These are phyloP conservation scores for Drosophila littoralis DNA, from an alignment of 1,140 invertebrate genomes.

Conservation along the genomic window DNA sequence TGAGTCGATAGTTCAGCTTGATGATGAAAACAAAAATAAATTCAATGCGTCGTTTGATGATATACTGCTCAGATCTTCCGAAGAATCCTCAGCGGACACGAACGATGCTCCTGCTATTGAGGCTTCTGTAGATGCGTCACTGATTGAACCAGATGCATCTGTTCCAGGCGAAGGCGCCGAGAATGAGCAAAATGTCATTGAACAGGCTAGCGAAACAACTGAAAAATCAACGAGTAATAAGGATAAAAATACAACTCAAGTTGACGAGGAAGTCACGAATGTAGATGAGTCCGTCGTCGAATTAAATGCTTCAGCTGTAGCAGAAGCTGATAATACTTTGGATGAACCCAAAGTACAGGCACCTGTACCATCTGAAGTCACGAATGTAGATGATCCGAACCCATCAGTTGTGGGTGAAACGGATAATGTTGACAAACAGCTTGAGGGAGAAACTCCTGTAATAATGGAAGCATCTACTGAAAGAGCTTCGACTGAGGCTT, in stretches of 20 bases:
- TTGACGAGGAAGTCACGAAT: not conserved
- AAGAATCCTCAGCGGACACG: not conserved
- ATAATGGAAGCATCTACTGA: not conserved
- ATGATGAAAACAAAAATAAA: not conserved
- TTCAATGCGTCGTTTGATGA: not conserved
- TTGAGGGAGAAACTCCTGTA: not conserved
- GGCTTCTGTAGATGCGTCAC: not conserved
- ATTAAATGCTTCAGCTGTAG: conserved; percentile 5
- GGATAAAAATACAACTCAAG: not conserved
- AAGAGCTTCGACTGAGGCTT: not conserved
- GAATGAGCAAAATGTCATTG: not conserved
- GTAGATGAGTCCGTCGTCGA: conserved; percentile 10
- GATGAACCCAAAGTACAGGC: not conserved
- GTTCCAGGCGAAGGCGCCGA: not conserved
- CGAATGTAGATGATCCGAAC: not conserved
- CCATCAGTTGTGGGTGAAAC: not conserved
- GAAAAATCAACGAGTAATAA: not conserved
- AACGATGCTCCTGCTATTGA: not conserved
- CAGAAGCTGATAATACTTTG: not conserved
- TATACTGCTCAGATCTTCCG: not conserved
- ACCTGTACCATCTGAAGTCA: not conserved
- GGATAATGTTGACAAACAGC: not conserved
- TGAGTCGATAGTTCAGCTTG: not conserved
- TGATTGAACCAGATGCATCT: conserved; percentile 3
- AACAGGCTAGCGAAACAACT: not conserved